Base-by-base conservation (phyloP, 1,140 invertebrate genomes). In the Zaprionus davidi region DNA sequence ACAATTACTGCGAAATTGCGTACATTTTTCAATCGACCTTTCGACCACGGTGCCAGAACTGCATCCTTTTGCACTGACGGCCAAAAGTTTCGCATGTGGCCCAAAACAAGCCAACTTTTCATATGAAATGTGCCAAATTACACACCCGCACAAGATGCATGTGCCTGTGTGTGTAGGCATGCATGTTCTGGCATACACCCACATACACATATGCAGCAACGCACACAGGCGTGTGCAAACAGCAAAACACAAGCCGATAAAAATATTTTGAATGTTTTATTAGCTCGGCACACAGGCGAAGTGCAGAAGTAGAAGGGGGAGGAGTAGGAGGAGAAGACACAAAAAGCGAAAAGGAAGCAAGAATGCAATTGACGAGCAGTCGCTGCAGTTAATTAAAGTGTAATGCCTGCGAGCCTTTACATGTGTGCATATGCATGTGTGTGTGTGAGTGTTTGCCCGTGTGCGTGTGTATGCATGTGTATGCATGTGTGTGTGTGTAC, bases 261-360 rank as follows among this genome's bases (percentile, higher is more conserved):
- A 82, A 82, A 82, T 82, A 82, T 82, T 79, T 82, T 68, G 66
- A 79, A 82, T 82, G 80, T 82, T 82, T 82, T 82, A 82, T 82
- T 82, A 82, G 76, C 80, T 67, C 49, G 17, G 34, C 65, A 55
- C 59, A 53, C 36, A 28, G 24, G 20, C 58, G 15, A 7, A 24
- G 6, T 7, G 59, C 26, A 9, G 31, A 31, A 17, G 15, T 36
- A 12, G 34, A 26, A 34, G 6, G 26, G 24, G 24, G 22, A 38
- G 28, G 15, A 22, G 11, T 0, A 41, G 34, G 15, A 38, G 24
- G 7, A 51, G 15, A 51, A 44, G 26, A 24, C n/a, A 17, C 44
- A 41, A 28, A 59, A 57, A 36, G 13, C 17, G 36, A 24, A 53
- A 56, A 36, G 28, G 15, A 22, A 41, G 20, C 51, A 28, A 44